Evolutionary conservation across 1,140 invertebrate genomes (phyloP), one percentile per base, ranked within the genome.

Genomic region (Oryzaephilus surinamensis): DNA sequence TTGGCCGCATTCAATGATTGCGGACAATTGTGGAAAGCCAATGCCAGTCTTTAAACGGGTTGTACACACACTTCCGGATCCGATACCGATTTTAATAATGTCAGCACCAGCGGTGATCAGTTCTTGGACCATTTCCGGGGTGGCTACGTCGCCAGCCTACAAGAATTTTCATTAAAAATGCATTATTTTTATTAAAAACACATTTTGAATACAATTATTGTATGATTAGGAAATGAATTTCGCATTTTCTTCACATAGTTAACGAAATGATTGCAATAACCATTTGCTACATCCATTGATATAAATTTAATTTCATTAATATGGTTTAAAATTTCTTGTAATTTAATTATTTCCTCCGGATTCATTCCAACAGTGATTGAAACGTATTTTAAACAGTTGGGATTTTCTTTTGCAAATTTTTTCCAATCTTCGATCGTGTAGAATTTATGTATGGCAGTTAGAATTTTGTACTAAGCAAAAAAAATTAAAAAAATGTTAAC

Each of bases 101-200:
- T 97, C 93, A 31, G 92, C 93, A 31, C 93, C 93, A 19, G 90
- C 84, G 2, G 95, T 65, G 55, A 96, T 84, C 15, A 97, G 64
- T 65, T 96, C 90, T 63, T 97, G 90, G 1, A 95, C 91, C 90
- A 96, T 95, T 68, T 96, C 92, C 15, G 90, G 89, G 11, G 92
- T 96, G 3, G 96, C 92, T 6, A 97, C 92, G 66, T 97, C 96
- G 29, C 93, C 93, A 41, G 92, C 92, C 87, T 92, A 27, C n/a
- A 23, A 23, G 6, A 23, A 23, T 6, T 6, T 6, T 23, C 6
- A n/a, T n/a, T 6, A 23, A 23, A 23, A 23, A 6, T 23, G 6
- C 6, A 11, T 27, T 13, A 6, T 5, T 12, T 6, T 11, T 29
- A 29, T 29, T 10, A 6, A 29, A 6, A 29, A 12, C 6, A 12